phyloP scores from a whole-genome alignment of 2,113 vertebrate species.

The Tragelaphus scriptus region DNA sequence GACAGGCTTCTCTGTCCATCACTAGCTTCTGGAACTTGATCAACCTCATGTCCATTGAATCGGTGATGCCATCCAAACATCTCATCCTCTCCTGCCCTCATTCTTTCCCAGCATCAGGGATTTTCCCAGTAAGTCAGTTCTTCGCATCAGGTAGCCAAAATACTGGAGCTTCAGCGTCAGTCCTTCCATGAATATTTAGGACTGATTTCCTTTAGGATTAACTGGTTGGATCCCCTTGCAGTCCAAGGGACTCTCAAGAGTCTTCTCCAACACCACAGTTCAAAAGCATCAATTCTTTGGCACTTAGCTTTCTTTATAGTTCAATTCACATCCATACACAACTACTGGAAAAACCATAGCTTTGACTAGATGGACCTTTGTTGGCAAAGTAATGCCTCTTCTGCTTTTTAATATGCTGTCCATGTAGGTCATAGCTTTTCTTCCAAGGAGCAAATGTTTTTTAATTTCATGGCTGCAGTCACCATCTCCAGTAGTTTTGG shows the following conservation, averaged over 20 bases:
- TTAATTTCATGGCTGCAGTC: background rate
- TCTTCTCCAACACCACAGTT: background rate
- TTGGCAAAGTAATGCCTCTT: background rate
- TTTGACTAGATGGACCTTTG: background rate
- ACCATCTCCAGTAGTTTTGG: background rate
- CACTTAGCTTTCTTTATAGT: background rate
- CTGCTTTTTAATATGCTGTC: background rate
- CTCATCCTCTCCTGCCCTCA: background rate
- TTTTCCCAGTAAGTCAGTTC: background rate
- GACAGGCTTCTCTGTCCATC: background rate
- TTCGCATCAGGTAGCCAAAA: background rate
- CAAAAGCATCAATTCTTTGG: background rate
- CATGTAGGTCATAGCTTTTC: background rate
- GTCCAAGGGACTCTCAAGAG: too few species aligned
- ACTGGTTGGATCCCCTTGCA: too few species aligned
- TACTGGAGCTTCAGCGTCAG: background rate
- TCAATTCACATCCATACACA: background rate
- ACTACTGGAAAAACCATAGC: background rate
- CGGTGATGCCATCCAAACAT: background rate
- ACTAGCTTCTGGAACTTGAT: background rate
- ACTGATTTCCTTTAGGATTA: background rate
- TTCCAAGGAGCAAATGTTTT: background rate
- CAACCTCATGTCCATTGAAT: background rate
- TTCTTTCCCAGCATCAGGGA: background rate
- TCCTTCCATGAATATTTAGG: background rate